Conservation (phyloP, 2,888 invertebrate genomes). For the Ochropleura leucogaster region DNA sequence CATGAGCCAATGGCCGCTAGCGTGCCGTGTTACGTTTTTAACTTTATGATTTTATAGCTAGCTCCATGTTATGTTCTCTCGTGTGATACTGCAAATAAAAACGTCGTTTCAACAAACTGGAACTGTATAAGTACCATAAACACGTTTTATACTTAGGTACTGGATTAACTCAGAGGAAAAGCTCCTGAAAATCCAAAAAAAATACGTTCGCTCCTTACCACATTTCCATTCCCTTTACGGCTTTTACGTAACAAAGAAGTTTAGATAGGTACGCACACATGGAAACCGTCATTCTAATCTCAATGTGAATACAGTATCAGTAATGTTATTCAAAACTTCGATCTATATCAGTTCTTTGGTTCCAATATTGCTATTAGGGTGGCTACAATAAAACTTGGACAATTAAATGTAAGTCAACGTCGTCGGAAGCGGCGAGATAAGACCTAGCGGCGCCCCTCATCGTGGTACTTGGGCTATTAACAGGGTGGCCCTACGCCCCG, state of each 20-base stretch:
- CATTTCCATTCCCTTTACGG: slow-evolving; percentile 58
- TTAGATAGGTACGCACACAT: slow-evolving; percentile 52
- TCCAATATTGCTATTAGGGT: slow-evolving; percentile 84
- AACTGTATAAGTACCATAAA: slow-evolving; percentile 51
- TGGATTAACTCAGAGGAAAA: slow-evolving; percentile 51
- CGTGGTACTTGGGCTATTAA: slow-evolving; percentile 85
- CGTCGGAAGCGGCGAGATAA: slow-evolving; percentile 85
- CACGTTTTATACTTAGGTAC: slow-evolving; percentile 50
- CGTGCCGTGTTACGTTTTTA: slow-evolving; percentile 77
- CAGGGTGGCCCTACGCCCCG: slow-evolving; percentile 79
- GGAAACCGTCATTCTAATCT: slow-evolving; percentile 55
- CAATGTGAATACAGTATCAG: slow-evolving; percentile 68
- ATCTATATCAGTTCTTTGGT: slow-evolving; percentile 78
- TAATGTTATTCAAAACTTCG: slow-evolving; percentile 76
- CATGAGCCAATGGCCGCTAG: slow-evolving; percentile 75
- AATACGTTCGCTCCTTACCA: slow-evolving; percentile 44
- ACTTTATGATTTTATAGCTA: slow-evolving; percentile 77
- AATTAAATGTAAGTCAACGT: slow-evolving; percentile 88
- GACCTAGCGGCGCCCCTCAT: slow-evolving; percentile 83
- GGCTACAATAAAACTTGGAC: slow-evolving; percentile 88
- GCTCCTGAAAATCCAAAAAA: slow-evolving; percentile 47
- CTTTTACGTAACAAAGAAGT: slow-evolving; percentile 55
- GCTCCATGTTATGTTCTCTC: slow-evolving; percentile 69
- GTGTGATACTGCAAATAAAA: slow-evolving; percentile 64
- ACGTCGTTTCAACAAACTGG: slow-evolving; percentile 48